Evolutionary conservation across 2,113 vertebrate species (phyloP).

Genomic region (Nestor notabilis): DNA sequence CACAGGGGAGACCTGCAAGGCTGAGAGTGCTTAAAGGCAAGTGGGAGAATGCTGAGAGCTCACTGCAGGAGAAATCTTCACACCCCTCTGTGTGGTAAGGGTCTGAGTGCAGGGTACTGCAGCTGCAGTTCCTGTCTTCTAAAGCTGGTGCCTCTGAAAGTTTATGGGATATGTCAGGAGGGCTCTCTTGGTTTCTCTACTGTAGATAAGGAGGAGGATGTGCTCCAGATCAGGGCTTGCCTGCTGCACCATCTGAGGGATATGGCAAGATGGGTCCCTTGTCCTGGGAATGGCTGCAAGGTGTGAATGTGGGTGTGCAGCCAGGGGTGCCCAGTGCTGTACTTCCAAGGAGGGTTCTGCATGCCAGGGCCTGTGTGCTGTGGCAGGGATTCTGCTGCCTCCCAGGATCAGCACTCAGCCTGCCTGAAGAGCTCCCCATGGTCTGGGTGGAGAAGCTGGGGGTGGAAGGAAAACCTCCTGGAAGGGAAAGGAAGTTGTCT

Average conservation of each 20-base stretch:
- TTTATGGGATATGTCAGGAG: not conserved
- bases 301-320: not conserved
- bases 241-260: not conserved
- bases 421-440: not conserved
- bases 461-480: accelerated
- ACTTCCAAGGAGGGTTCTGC: not conserved
- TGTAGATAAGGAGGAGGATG: not conserved
- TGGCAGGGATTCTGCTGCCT: not conserved
- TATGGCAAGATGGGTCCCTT: not conserved
- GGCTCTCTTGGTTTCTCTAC: not conserved
- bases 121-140: too few relatives aligned
- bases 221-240: not conserved
- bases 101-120: too few relatives aligned
- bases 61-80: too few relatives aligned
- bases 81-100: too few relatives aligned
- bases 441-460: not conserved
- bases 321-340: not conserved
- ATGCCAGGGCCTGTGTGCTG: not conserved
- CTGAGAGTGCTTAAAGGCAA: too few relatives aligned
- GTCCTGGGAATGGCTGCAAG: not conserved
- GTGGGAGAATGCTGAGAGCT: not conserved
- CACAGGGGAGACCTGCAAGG: too few relatives aligned
- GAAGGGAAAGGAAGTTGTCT: not conserved
- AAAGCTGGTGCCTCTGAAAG: not conserved
- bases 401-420: not conserved